Conservation (phyloP, 2,888 invertebrate genomes). For the Abrostola tripartita region DNA sequence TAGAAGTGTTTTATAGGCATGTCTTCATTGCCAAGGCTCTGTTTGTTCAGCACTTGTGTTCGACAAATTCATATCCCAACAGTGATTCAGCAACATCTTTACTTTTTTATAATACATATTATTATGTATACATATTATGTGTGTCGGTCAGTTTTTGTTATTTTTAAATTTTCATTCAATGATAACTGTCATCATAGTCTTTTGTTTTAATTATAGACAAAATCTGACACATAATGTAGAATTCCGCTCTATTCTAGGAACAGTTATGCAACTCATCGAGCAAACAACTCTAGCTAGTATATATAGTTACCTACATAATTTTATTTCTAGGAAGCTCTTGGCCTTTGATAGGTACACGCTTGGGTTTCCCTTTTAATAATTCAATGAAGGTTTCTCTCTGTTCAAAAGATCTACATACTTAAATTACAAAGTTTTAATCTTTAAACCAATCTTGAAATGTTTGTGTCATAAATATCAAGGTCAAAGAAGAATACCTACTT, state of each 20-base stretch:
- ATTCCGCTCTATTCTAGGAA: slow-evolving; percentile 45
- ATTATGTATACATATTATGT: neutral
- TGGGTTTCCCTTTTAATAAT: neutral
- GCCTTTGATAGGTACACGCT: slow-evolving; percentile 15
- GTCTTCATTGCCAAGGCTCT: slow-evolving; percentile 68
- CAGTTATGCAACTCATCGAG: slow-evolving; percentile 43
- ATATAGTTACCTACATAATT: slow-evolving; percentile 29
- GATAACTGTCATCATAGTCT: slow-evolving; percentile 25
- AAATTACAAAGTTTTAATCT: slow-evolving; percentile 61
- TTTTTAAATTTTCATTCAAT: slow-evolving; percentile 16
- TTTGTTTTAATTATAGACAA: slow-evolving; percentile 33
- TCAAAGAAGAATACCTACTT: slow-evolving; percentile 67
- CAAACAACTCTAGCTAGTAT: slow-evolving; percentile 34
- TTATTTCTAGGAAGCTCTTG: slow-evolving; percentile 35
- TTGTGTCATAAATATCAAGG: slow-evolving; percentile 78
- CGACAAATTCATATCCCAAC: slow-evolving; percentile 55
- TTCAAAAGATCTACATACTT: slow-evolving; percentile 29
- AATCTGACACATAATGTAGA: slow-evolving; percentile 34
- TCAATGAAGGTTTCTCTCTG: slow-evolving; percentile 29
- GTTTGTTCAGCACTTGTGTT: slow-evolving; percentile 64
- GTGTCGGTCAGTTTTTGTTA: neutral
- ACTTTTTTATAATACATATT: slow-evolving; percentile 6
- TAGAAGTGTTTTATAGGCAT: slow-evolving; percentile 72
- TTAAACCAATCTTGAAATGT: slow-evolving; percentile 66
- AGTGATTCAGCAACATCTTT: slow-evolving; percentile 40